Conservation (phyloP, 2,797 vertebrate species). For the Amazona finschi region DNA sequence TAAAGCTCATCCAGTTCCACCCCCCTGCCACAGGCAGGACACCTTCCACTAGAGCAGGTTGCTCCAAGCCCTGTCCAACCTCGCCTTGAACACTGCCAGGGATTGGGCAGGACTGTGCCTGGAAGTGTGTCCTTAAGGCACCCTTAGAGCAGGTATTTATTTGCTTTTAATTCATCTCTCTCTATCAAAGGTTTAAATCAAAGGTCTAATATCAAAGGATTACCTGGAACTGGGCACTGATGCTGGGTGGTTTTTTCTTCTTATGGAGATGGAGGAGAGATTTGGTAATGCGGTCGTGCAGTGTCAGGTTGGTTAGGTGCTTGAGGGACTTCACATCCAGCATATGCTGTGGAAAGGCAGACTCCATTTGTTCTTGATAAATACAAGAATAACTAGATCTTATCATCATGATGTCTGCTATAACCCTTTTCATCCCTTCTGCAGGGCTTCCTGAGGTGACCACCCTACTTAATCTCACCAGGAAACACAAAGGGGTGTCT, state of each 20-base stretch:
- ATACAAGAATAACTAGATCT: not conserved
- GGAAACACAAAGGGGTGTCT: not conserved
- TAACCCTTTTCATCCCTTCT: not conserved
- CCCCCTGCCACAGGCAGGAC: not conserved
- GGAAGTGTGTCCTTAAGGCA: not conserved
- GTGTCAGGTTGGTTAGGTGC: slow-evolving; percentile 90
- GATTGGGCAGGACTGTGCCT: not conserved
- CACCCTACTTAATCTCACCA: not conserved
- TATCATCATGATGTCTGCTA: not conserved
- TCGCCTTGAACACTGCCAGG: not conserved
- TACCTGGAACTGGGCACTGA: slow-evolving; percentile 98
- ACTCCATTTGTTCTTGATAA: not conserved
- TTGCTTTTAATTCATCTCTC: not conserved
- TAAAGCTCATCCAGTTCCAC: not conserved
- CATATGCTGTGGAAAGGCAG: slow-evolving; percentile 81
- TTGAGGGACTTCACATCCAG: slow-evolving; percentile 95
- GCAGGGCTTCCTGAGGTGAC: not conserved
- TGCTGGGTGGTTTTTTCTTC: slow-evolving; percentile 98
- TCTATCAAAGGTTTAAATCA: not conserved
- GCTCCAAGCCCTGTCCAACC: not conserved
- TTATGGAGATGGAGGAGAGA: slow-evolving; percentile 97
- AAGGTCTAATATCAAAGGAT: not conserved
- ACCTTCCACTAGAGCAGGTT: not conserved
- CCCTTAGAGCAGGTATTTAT: not conserved
- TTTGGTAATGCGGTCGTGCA: slow-evolving; percentile 98